Evolutionary conservation across 2,113 vertebrate species (phyloP), one percentile per base, ranked within the genome.

Genomic region (Phyllostomus hastatus): DNA sequence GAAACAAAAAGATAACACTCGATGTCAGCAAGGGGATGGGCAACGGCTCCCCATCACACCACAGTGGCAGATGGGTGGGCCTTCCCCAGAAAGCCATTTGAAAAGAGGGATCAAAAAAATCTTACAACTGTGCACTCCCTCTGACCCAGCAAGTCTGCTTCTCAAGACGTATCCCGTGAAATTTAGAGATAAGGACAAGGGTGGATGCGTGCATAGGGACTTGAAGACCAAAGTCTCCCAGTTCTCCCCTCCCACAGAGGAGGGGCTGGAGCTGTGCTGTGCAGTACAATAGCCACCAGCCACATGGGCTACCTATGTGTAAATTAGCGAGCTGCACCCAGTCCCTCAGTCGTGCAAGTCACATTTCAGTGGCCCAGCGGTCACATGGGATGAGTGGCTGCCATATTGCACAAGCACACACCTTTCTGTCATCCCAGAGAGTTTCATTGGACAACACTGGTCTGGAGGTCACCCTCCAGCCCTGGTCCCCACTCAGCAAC

Each of bases 21-120:
- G 12, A 0, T 0, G 5, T 19, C 1, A 6, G 12, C 0, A 22
- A 48, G 46, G 38, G 1, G 0, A 1, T 0, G 31, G n/a, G 31
- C 28, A 3, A 0, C 0, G 48, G 7, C 4, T 41, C 7, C 35
- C 38, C 2, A 4, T 11, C 33, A 5, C 4, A 0, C 46, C 2
- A 7, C 1, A 0, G 46, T 0, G 11, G 33, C 1, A 5, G 41
- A 10, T 14, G 3, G 20, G 16, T 1, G 17, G 66, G 24, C 19
- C 17, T 64, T 54, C 15, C 38, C 52, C 20, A 1, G 43, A 46
- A 70, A 95, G 72, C 46, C 10, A 26, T 26, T 57, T 10, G 24
- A 76, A 79, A 86, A 20, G 0, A n/a, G 52, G 43, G 75, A 64
- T n/a, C 38, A 59, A 61, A 61, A 81, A 41, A 3, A 5, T 35